Conservation (phyloP, 1,140 invertebrate genomes). For the Penaeus indicus region DNA sequence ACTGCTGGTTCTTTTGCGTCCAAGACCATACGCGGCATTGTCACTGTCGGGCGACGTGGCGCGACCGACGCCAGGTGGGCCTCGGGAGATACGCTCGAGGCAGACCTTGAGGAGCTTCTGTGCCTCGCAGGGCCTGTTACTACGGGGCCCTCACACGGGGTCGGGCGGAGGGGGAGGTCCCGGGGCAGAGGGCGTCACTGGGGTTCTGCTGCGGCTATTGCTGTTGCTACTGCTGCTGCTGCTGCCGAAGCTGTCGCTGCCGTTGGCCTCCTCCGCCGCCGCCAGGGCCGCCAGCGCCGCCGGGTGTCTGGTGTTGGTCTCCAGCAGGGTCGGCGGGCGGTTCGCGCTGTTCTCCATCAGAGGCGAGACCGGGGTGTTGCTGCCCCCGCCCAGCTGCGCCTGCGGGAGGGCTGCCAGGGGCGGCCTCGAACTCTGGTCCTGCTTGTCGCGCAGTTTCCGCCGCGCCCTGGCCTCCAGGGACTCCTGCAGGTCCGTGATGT, state of each 20-base stretch:
- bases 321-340: slow-evolving; percentile 21
- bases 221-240: background rate
- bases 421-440: slow-evolving; percentile 25
- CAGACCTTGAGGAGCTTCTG: too few species aligned
- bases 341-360: slow-evolving; percentile 28
- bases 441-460: slow-evolving; percentile 47
- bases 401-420: slow-evolving; percentile 46
- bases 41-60: too few species aligned
- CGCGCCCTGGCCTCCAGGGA: slow-evolving; percentile 52
- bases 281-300: background rate
- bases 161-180: background rate
- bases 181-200: background rate
- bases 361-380: slow-evolving; percentile 8
- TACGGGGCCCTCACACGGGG: too few species aligned
- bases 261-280: background rate
- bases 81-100: too few species aligned
- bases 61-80: too few species aligned
- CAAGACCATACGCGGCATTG: too few species aligned
- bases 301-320: slow-evolving; percentile 34
- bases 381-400: slow-evolving; percentile 25
- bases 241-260: slow-evolving; percentile 6
- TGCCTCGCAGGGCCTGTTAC: too few species aligned
- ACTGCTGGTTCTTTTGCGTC: too few species aligned
- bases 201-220: background rate
- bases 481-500: slow-evolving; percentile 64